Conservation (phyloP, 1,140 invertebrate genomes). For the Globodera ellingtonae region DNA sequence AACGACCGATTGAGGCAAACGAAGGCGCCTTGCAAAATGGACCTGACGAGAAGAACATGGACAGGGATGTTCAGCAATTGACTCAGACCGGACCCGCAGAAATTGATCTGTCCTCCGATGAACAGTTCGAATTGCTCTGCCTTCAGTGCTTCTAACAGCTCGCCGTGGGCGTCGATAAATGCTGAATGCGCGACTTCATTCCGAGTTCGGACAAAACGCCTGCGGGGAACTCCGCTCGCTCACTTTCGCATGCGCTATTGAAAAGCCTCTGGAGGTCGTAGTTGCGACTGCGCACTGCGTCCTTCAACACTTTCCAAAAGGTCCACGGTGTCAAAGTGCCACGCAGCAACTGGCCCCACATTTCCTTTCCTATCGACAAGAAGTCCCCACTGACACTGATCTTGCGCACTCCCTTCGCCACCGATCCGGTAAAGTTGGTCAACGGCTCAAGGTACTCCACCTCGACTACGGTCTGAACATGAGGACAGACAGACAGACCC, state of each 20-base stretch:
- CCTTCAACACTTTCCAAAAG: neutral
- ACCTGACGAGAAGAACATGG: slow-evolving; percentile 47
- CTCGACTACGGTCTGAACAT: slow-evolving; percentile 20
- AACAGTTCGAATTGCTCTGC: slow-evolving; percentile 48
- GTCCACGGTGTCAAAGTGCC: neutral
- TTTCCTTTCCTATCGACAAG: neutral
- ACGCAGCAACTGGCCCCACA: neutral
- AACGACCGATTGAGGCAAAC: neutral
- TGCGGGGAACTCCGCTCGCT: neutral
- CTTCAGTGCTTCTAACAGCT: slow-evolving; percentile 28
- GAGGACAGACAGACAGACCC: neutral
- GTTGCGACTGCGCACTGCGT: neutral
- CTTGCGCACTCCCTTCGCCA: slow-evolving; percentile 18
- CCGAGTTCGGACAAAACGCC: too few relatives aligned
- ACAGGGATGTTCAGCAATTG: slow-evolving; percentile 33
- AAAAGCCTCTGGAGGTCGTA: neutral
- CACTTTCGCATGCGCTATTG: slow-evolving; percentile 11
- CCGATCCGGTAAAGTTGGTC: slow-evolving; percentile 15
- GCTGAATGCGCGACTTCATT: slow-evolving; percentile 3
- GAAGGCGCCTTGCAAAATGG: neutral
- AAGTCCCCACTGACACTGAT: slow-evolving; percentile 1
- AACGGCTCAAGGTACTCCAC: slow-evolving; percentile 21
- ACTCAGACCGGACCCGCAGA: slow-evolving; percentile 42
- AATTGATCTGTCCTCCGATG: slow-evolving; percentile 47
- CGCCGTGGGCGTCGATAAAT: slow-evolving; percentile 3